Percentiles rank a stretch among this genome's conserved stretches.
phyloP scores from a whole-genome alignment of 35 echinoderm and acorn worm genomes.

The Ptychodera flava region DNA sequence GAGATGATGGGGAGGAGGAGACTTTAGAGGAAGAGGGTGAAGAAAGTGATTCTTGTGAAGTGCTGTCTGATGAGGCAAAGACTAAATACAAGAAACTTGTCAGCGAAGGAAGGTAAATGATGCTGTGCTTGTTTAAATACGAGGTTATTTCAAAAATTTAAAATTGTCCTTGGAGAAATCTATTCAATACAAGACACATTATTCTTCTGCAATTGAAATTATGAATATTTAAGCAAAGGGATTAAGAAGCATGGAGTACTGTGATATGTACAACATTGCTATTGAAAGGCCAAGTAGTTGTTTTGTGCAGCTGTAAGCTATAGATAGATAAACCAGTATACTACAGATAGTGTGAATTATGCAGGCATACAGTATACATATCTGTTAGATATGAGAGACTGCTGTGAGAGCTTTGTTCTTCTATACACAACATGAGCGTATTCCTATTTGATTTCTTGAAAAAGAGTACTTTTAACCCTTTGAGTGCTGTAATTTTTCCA shows the following conservation, averaged over 20 bases:
- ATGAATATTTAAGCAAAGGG: not conserved
- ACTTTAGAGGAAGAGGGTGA: not conserved
- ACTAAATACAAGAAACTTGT: conserved; percentile 15
- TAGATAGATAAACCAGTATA: too few species aligned
- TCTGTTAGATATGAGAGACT: too few species aligned
- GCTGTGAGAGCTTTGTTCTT: too few species aligned
- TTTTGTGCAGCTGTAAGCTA: too few species aligned
- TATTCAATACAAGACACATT: not conserved
- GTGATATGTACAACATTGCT: not conserved
- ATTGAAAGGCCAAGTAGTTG: not conserved
- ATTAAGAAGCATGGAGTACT: not conserved
- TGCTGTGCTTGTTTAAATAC: not conserved
- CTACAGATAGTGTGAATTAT: too few species aligned
- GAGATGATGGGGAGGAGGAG: conserved; percentile 12
- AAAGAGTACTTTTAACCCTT: too few species aligned
- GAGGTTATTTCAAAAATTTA: not conserved
- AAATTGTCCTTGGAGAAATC: not conserved
- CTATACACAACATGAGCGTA: too few species aligned
- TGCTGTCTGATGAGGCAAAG: conserved; percentile 2
- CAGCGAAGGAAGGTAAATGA: conserved; percentile 7
- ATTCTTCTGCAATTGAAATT: not conserved
- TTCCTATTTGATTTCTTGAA: too few species aligned
- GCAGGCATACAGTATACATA: too few species aligned
- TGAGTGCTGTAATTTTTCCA: too few species aligned
- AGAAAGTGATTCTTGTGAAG: not conserved